Conservation (phyloP, 2,888 invertebrate genomes). For the Cotesia congregata region DNA sequence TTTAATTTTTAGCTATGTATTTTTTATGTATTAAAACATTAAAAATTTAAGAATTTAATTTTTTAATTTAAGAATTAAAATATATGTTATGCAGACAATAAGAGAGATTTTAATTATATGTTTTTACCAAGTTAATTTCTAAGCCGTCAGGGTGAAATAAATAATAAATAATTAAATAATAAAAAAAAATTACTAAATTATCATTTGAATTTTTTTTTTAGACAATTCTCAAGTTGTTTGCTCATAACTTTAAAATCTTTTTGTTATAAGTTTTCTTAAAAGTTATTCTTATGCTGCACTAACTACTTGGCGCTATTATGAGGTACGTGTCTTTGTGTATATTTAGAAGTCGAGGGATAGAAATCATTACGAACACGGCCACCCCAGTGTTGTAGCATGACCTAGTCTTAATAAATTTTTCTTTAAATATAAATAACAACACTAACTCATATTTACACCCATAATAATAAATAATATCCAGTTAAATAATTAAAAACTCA, state of each 20-base stretch:
- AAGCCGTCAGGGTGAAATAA: too few species aligned
- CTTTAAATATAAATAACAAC: neutral
- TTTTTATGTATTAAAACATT: too few species aligned
- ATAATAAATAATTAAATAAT: too few species aligned
- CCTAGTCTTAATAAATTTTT: conserved; percentile 1
- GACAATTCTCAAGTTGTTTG: neutral
- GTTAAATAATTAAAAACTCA: neutral
- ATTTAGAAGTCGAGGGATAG: conserved; percentile 24
- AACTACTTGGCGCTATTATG: conserved; percentile 3
- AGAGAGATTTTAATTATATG: too few species aligned
- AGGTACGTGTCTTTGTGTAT: conserved; percentile 23
- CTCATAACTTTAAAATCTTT: neutral
- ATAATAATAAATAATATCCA: neutral
- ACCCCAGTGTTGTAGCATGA: neutral
- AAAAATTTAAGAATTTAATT: too few species aligned
- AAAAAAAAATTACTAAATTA: too few species aligned
- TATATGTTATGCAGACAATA: too few species aligned
- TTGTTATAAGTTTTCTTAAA: neutral
- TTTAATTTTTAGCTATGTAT: too few species aligned
- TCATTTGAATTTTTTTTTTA: too few species aligned
- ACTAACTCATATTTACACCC: neutral
- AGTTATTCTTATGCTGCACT: neutral
- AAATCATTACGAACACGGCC: conserved; percentile 15
- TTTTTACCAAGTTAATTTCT: too few species aligned
- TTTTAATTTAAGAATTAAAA: too few species aligned